phyloP scores from a whole-genome alignment of 2,888 invertebrate genomes.

The Pammene aurita region DNA sequence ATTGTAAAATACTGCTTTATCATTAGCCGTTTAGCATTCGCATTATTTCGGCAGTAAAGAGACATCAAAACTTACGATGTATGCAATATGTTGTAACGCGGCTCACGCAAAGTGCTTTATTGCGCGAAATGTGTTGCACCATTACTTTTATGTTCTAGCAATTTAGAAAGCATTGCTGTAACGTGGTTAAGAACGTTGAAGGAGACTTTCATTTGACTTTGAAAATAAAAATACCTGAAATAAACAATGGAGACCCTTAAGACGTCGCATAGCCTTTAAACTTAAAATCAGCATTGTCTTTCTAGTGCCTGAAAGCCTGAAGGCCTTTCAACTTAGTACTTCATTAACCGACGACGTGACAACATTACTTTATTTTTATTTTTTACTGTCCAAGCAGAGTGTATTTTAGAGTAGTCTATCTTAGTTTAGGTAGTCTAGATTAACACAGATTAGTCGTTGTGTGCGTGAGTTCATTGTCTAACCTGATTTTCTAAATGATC shows the following conservation, averaged over 20 bases:
- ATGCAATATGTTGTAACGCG: slow-evolving; percentile 20
- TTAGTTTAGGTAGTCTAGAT: no score
- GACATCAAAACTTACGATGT: slow-evolving; percentile 27
- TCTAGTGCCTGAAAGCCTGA: slow-evolving; percentile 4
- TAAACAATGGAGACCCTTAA: no score
- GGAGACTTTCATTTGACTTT: neutral
- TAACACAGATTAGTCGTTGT: no score
- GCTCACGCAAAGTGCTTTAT: slow-evolving; percentile 12
- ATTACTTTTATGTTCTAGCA: slow-evolving; percentile 18
- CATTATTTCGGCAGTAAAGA: slow-evolving; percentile 30
- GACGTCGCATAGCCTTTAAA: neutral
- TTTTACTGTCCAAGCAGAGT: neutral
- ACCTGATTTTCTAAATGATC: no score
- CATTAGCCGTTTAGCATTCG: slow-evolving; percentile 30
- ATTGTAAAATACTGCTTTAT: slow-evolving; percentile 43
- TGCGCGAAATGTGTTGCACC: slow-evolving; percentile 4
- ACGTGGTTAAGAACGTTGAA: neutral
- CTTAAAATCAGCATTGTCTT: slow-evolving; percentile 15
- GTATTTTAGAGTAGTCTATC: neutral
- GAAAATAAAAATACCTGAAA: no score
- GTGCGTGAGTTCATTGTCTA: no score
- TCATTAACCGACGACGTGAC: slow-evolving; percentile 14
- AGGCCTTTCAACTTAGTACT: slow-evolving; percentile 11
- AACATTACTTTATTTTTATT: slow-evolving; percentile 11
- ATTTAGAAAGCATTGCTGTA: slow-evolving; percentile 11